These are phyloP conservation scores for Crenuchus spilurus DNA, from an alignment of 2,797 vertebrate species.

Conservation along the genomic window DNA sequence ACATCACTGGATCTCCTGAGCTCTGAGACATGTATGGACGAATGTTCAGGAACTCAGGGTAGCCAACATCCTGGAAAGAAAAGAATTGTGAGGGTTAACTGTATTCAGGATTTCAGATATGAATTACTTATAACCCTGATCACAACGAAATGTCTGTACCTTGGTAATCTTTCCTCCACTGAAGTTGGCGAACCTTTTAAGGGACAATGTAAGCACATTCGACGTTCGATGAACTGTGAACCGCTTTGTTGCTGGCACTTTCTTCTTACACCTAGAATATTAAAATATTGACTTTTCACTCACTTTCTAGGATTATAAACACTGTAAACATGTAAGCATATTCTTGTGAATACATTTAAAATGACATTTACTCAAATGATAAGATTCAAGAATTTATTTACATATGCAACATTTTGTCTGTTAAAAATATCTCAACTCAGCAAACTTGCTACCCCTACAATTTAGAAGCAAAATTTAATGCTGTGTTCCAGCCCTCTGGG, in stretches of 20 bases:
- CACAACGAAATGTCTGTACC: conserved; percentile 72
- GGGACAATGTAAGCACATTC: conserved; percentile 90
- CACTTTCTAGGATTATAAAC: too few relatives aligned
- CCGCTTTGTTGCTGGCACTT: conserved; percentile 91
- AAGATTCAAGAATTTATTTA: too few relatives aligned
- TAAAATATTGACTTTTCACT: too few relatives aligned
- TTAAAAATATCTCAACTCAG: too few relatives aligned
- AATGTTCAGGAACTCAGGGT: conserved; percentile 92
- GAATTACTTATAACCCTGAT: too few relatives aligned
- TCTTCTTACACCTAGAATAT: conserved; percentile 90
- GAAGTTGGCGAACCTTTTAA: conserved; percentile 94
- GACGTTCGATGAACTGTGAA: conserved; percentile 93
- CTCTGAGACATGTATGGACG: conserved; percentile 95
- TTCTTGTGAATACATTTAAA: too few relatives aligned
- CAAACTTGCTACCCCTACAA: too few relatives aligned
- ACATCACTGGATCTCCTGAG: conserved; percentile 86
- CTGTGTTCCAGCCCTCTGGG: too few relatives aligned
- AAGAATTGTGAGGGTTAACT: not conserved
- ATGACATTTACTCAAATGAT: too few relatives aligned
- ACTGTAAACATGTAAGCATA: too few relatives aligned
- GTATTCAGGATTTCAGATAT: not conserved
- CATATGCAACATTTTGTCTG: too few relatives aligned
- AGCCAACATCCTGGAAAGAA: conserved; percentile 86
- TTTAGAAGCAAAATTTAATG: too few relatives aligned
- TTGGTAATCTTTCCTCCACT: conserved; percentile 94